Percentiles rank a stretch among this genome's conserved stretches.
These are phyloP conservation scores for Alsophila aescularia DNA, from an alignment of 2,888 invertebrate genomes.

Conservation along the genomic window DNA sequence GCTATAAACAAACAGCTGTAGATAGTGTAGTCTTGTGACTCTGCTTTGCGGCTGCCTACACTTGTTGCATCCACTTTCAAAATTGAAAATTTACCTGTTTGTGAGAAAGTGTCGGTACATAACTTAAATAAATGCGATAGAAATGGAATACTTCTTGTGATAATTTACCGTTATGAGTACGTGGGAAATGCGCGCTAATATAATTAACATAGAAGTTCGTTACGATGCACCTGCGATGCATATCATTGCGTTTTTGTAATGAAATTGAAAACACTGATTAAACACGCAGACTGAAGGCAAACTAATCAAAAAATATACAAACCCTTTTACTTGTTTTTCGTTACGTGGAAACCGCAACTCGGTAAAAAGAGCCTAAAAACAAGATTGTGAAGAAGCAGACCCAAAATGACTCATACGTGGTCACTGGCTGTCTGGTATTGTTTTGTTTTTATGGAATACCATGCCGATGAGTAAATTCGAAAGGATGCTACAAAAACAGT, in stretches of 20 bases:
- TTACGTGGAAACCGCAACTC: constrained; percentile 58
- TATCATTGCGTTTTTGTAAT: constrained; percentile 56
- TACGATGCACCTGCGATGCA: constrained; percentile 79
- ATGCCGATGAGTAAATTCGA: constrained; percentile 68
- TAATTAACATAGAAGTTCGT: constrained; percentile 61
- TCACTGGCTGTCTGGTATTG: constrained; percentile 68
- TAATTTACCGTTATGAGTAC: constrained; percentile 71
- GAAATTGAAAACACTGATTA: constrained; percentile 53
- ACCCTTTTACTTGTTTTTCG: constrained; percentile 62
- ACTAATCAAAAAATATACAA: constrained; percentile 50
- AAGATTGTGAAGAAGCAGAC: constrained; percentile 58
- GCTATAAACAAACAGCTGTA: constrained; percentile 36
- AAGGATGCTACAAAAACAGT: constrained; percentile 31
- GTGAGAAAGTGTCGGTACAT: constrained; percentile 71
- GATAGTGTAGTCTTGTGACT: constrained; percentile 45
- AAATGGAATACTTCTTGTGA: constrained; percentile 56
- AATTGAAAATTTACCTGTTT: constrained; percentile 67
- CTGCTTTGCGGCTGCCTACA: too few relatives aligned
- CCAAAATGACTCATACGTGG: constrained; percentile 78
- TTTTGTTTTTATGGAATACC: constrained; percentile 76
- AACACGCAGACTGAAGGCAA: constrained; percentile 54
- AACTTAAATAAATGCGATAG: constrained; percentile 57
- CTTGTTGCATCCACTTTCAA: constrained; percentile 77
- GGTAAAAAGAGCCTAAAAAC: constrained; percentile 60
- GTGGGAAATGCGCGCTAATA: constrained; percentile 65